Conservation (phyloP, 2,797 vertebrate genomes). For the Siniperca undulata region DNA sequence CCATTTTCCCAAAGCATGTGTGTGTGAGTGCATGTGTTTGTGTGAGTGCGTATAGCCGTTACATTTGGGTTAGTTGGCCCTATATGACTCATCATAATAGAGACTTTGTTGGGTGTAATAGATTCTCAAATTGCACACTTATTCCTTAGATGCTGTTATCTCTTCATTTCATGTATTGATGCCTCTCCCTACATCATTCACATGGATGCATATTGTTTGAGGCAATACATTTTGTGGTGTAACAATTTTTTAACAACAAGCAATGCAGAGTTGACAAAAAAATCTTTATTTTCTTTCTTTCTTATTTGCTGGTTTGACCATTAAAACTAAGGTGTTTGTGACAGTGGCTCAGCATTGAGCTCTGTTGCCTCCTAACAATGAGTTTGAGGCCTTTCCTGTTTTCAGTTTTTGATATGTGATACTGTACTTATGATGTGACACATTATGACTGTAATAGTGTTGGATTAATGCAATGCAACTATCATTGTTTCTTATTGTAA, state of each 20-base stretch:
- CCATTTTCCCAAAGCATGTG: slow-evolving; percentile 16
- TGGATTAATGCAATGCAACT: background rate
- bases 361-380: background rate
- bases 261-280: background rate
- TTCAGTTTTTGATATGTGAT: too few species aligned
- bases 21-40: background rate
- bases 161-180: background rate
- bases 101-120: background rate
- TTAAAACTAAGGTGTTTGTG: background rate
- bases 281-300: background rate
- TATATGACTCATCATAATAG: slow-evolving; percentile 20
- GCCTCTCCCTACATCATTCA: background rate
- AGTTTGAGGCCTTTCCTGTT: background rate
- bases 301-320: background rate
- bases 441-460: background rate
- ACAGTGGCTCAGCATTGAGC: background rate
- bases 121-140: slow-evolving; percentile 7
- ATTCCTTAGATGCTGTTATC: background rate
- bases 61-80: slow-evolving; percentile 17
- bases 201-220: background rate
- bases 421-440: too few species aligned
- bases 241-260: background rate
- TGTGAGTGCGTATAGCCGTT: background rate
- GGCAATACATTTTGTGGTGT: background rate
- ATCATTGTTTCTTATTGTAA: background rate